Evolutionary conservation across 2,888 invertebrate genomes (phyloP).

Genomic region (Chouioia cunea): DNA sequence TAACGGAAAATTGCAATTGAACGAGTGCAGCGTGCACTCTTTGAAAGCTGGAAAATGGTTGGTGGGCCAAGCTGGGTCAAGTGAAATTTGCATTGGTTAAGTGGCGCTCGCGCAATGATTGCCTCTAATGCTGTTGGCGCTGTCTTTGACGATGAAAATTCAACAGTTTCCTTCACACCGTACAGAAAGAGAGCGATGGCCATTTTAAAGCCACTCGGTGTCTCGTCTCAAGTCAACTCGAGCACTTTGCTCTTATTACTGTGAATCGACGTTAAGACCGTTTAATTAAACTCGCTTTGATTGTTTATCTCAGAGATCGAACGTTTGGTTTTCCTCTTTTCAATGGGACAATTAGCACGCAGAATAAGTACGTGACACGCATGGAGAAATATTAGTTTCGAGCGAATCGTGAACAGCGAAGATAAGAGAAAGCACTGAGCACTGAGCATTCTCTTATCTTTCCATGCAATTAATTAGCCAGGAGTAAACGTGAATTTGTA

Average conservation of each 20-base stretch:
- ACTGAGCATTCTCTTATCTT: too few relatives aligned
- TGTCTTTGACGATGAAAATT: conserved; percentile 26
- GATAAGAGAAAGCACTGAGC: too few relatives aligned
- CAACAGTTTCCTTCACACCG: conserved; percentile 25
- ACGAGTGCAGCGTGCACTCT: background rate
- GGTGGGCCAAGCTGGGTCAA: background rate
- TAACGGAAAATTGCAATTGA: background rate
- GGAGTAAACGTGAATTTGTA: too few relatives aligned
- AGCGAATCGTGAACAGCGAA: too few relatives aligned
- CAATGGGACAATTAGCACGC: too few relatives aligned
- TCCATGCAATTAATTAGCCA: too few relatives aligned
- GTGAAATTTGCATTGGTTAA: conserved; percentile 29
- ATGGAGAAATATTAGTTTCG: too few relatives aligned
- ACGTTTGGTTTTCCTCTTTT: too few relatives aligned
- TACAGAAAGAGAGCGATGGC: background rate
- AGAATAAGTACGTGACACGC: too few relatives aligned
- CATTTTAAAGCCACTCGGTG: conserved; percentile 23
- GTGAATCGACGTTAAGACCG: background rate
- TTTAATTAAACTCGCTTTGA: too few relatives aligned
- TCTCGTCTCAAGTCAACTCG: background rate
- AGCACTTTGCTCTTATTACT: background rate
- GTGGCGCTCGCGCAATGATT: conserved; percentile 15
- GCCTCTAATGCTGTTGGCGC: background rate
- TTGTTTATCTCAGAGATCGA: too few relatives aligned
- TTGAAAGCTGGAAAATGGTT: conserved; percentile 4